phyloP scores from a whole-genome alignment of 2,797 vertebrate genomes.

The Nothura maculosa region DNA sequence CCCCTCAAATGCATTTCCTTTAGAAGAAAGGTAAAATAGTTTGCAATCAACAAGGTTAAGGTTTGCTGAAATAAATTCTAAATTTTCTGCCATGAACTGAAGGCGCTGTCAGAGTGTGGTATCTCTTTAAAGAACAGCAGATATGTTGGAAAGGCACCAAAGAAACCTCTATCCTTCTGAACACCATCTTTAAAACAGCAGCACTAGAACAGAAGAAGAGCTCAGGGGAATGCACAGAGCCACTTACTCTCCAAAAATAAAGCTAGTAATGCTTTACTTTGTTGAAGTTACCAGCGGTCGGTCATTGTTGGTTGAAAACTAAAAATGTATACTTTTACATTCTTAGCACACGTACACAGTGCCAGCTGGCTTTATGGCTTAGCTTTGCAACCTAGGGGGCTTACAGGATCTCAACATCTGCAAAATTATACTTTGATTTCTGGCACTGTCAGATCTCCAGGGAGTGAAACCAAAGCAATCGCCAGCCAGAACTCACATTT shows the following conservation, averaged over 20 bases:
- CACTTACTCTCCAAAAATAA: slow-evolving; percentile 64
- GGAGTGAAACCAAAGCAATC: slow-evolving; percentile 69
- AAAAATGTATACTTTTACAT: slow-evolving; percentile 77
- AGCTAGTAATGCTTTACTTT: slow-evolving; percentile 38
- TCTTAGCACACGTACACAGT: slow-evolving; percentile 55
- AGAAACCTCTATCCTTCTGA: slow-evolving; percentile 47
- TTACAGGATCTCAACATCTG: slow-evolving; percentile 74
- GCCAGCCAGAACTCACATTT: slow-evolving; percentile 79
- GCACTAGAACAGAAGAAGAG: slow-evolving; percentile 25
- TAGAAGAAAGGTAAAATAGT: slow-evolving; percentile 5
- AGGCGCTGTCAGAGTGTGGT: background rate
- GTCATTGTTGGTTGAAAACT: slow-evolving; percentile 73
- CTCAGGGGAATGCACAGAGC: slow-evolving; percentile 52
- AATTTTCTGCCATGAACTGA: background rate
- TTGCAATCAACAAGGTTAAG: slow-evolving; percentile 22
- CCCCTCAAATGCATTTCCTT: background rate
- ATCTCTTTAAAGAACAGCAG: slow-evolving; percentile 60
- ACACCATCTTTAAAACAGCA: slow-evolving; percentile 64
- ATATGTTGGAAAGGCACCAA: slow-evolving; percentile 63
- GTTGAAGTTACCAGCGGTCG: slow-evolving; percentile 66
- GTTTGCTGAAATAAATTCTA: slow-evolving; percentile 14
- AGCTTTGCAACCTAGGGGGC: slow-evolving; percentile 71
- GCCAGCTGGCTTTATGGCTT: slow-evolving; percentile 68
- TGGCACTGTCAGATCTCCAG: slow-evolving; percentile 66
- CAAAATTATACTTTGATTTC: slow-evolving; percentile 76